These are phyloP conservation scores for Caenorhabditis virilis DNA, from an alignment of 2,888 invertebrate genomes.

Conservation along the genomic window DNA sequence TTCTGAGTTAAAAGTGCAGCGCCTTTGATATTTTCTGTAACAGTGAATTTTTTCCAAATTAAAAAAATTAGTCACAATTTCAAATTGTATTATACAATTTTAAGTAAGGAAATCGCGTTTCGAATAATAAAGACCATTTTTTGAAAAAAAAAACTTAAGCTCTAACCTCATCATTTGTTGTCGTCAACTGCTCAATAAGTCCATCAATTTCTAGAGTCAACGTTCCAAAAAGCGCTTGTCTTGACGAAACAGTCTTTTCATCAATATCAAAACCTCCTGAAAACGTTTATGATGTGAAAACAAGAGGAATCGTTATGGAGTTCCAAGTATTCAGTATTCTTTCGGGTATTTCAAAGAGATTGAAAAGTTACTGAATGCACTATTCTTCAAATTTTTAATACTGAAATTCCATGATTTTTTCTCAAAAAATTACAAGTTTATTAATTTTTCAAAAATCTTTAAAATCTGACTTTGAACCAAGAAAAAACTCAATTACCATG, in stretches of 20 bases:
- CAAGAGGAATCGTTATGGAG: not conserved
- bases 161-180: slow-evolving; percentile 73
- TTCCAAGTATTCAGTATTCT: too few species aligned
- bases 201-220: slow-evolving; percentile 90
- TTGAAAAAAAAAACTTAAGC: not conserved
- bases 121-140: too few species aligned
- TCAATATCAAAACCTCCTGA: slow-evolving; percentile 38
- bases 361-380: too few species aligned
- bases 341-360: too few species aligned
- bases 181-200: slow-evolving; percentile 82
- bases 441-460: not conserved
- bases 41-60: too few species aligned
- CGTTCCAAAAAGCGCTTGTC: slow-evolving; percentile 81
- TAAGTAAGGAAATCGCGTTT: too few species aligned
- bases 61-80: too few species aligned
- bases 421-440: too few species aligned
- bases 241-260: slow-evolving; percentile 74
- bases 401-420: too few species aligned
- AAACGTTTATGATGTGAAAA: not conserved
- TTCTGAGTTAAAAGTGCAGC: not conserved
- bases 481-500: slow-evolving; percentile 19
- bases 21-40: not conserved
- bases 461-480: not conserved
- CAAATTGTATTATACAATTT: too few species aligned
- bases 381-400: too few species aligned